A percentile compares a stretch with the other conserved stretches of the same genome.
Conservation (phyloP, 30 jellyfish, hydroid and myxozoan species). For the Hydractinia symbiolongicarpus region DNA sequence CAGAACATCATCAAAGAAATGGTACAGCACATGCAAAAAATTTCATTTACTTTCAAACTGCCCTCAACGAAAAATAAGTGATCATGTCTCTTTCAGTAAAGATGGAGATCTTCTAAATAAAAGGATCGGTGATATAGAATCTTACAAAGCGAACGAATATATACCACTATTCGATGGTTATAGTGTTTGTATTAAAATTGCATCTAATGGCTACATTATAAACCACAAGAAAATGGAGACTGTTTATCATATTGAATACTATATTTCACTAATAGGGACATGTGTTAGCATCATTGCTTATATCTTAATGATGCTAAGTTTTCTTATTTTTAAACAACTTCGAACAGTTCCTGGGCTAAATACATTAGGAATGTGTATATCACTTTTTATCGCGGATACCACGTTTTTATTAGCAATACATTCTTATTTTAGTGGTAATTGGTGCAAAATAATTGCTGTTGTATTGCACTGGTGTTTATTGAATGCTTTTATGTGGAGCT, state of each 20-base stretch:
- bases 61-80: neutral
- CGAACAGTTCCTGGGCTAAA: slow-evolving; percentile 15
- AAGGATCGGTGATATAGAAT: neutral
- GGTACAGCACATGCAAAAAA: neutral
- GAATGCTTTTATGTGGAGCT: slow-evolving; percentile 8
- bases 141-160: neutral
- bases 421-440: neutral
- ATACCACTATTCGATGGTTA: neutral
- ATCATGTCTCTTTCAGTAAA: neutral
- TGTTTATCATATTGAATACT: neutral
- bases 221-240: neutral
- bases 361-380: neutral
- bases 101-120: neutral
- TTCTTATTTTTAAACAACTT: neutral
- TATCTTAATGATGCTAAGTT: neutral
- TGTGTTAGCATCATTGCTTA: neutral
- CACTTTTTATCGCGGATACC: neutral
- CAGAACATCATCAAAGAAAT: neutral
- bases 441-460: slow-evolving; percentile 3
- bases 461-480: slow-evolving; percentile 6
- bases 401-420: neutral
- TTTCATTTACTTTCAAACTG: neutral
- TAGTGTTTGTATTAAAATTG: neutral
- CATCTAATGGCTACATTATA: neutral
- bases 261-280: slow-evolving; percentile 6